Percentiles rank a stretch among this genome's conserved stretches.
These are phyloP conservation scores for Halesus radiatus DNA, from an alignment of 1,140 invertebrate species.

Conservation along the genomic window DNA sequence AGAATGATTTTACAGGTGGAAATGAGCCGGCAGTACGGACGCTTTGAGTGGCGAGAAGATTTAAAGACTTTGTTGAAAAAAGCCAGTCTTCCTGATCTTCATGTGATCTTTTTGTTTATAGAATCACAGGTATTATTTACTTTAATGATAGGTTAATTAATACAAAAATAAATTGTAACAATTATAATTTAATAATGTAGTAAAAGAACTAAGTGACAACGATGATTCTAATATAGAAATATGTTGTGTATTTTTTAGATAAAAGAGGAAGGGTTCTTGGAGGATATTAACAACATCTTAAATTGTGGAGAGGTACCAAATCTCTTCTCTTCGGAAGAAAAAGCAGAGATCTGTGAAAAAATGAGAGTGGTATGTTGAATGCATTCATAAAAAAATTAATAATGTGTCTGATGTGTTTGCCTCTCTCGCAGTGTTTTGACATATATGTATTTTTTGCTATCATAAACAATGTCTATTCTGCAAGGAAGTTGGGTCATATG, in stretches of 20 bases:
- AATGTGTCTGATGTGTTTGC: too few species aligned
- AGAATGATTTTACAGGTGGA: conserved; percentile 77
- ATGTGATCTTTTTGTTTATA: conserved; percentile 92
- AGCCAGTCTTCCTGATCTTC: conserved; percentile 85
- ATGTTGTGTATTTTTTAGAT: conserved; percentile 72
- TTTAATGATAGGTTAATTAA: conserved; percentile 7
- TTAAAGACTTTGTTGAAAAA: conserved; percentile 86
- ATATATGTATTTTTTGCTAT: too few species aligned
- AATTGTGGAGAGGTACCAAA: conserved; percentile 96
- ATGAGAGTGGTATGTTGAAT: conserved; percentile 77
- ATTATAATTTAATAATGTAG: too few species aligned
- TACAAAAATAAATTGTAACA: too few species aligned
- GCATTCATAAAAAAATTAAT: too few species aligned
- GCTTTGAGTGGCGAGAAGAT: conserved; percentile 92
- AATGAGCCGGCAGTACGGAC: conserved; percentile 88
- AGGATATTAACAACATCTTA: conserved; percentile 94
- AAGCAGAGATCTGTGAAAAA: conserved; percentile 93
- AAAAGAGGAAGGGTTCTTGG: conserved; percentile 93
- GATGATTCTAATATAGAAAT: too few species aligned
- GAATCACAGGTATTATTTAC: conserved; percentile 80
- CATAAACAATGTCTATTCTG: too few species aligned
- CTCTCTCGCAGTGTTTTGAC: too few species aligned
- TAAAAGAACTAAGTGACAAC: too few species aligned
- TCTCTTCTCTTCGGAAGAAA: conserved; percentile 90
- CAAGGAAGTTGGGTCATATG: too few species aligned